phyloP scores from a whole-genome alignment of 1,140 invertebrate genomes.

The Drosophila kohkoa region DNA sequence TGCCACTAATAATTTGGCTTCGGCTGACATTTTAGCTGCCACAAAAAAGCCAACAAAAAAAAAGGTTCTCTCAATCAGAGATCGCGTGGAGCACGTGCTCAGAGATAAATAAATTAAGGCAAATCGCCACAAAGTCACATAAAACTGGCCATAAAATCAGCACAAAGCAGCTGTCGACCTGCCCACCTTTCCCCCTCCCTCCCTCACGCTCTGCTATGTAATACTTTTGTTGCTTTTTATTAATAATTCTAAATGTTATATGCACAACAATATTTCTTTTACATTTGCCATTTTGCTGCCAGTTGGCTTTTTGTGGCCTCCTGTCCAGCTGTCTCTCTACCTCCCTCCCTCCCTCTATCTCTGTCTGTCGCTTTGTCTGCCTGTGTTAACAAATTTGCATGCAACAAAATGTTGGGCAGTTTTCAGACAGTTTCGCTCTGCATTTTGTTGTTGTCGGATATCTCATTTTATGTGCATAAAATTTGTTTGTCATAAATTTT shows the following conservation, averaged over 20 bases:
- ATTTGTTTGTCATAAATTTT: slow-evolving; percentile 56
- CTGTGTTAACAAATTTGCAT: slow-evolving; percentile 57
- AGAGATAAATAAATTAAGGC: slow-evolving; percentile 44
- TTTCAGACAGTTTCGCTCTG: slow-evolving; percentile 24
- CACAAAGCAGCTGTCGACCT: slow-evolving; percentile 36
- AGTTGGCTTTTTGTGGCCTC: slow-evolving; percentile 37
- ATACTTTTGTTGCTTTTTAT: slow-evolving; percentile 37
- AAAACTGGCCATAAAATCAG: slow-evolving; percentile 43
- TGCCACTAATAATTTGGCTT: background rate
- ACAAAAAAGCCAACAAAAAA: slow-evolving; percentile 21
- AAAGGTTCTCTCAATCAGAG: slow-evolving; percentile 16
- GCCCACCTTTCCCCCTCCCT: background rate
- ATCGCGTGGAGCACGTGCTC: slow-evolving; percentile 24
- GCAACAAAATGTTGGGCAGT: slow-evolving; percentile 51
- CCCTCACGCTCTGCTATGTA: background rate
- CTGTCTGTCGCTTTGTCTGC: background rate
- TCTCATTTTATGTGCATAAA: slow-evolving; percentile 52
- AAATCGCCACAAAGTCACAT: slow-evolving; percentile 50
- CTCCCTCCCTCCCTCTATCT: background rate
- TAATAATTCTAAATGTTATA: slow-evolving; percentile 55
- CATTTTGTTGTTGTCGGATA: slow-evolving; percentile 8
- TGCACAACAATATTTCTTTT: slow-evolving; percentile 43
- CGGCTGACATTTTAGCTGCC: slow-evolving; percentile 21
- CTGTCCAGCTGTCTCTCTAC: background rate
- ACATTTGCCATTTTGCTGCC: slow-evolving; percentile 24